Base-by-base conservation (phyloP, 2,113 vertebrate genomes). In the Oxyruncus cristatus region DNA sequence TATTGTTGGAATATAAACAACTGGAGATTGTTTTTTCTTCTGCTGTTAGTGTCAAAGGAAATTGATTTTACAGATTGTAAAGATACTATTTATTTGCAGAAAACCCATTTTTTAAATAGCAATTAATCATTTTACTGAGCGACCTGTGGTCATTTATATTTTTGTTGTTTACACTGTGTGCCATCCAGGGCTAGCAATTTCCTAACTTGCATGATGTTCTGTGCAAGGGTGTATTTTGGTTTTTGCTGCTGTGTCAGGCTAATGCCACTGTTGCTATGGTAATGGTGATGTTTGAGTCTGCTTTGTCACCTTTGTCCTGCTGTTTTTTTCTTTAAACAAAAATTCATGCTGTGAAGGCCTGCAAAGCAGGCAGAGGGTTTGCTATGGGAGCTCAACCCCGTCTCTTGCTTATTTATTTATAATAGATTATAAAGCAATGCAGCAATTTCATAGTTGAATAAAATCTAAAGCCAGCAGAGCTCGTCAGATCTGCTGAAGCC, bases 281-380 rank as follows among this genome's bases (percentile, higher is more conserved):
- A 93, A 98, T 97, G 85, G 96, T 20, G 63, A 97, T 97, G 96
- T 97, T 97, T 97, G 97, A 97, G 93, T 96, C 88, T 95, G 97
- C 96, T 97, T 98, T 95, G 96, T 98, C 98, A 98, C 97, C 97
- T 98, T 97, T 98, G 97, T 97, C 95, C 96, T 97, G 94, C 92
- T 76, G 24, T 75, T 61, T 93, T 52, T 94, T 97, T 97, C 32
- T 94, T 97, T 63, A 89, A 97, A 92, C 71, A 82, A 39, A 96
- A 88, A 91, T 90, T 88, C 47, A 37, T 72, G 77, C 83, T 95
- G 88, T 91, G 86, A 83, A 95, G 80, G 91, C 84, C 94, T 92
- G 89, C 87, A 65, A 93, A 92, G 19, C 85, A 95, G 91, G 84
- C 33, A 23, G 67, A 85, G 81, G 72, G 70, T 93, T 97, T 97